phyloP scores from a whole-genome alignment of 2,797 vertebrate species.

The Acipenser ruthenus region DNA sequence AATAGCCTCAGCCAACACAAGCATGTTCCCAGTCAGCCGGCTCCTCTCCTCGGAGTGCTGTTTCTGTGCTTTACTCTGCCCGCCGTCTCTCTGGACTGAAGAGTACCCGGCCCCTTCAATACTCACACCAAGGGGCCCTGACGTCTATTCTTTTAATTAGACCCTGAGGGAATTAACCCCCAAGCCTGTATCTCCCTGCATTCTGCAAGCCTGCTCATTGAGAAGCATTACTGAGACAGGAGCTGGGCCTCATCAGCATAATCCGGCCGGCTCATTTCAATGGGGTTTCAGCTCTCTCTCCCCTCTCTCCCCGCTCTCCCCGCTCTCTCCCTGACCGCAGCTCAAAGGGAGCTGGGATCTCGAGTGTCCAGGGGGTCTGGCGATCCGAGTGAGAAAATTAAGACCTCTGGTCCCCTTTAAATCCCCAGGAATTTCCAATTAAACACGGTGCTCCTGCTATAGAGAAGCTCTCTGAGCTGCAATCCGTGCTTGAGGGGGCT shows the following conservation, averaged over 20 bases:
- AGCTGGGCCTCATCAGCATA: constrained; percentile 54
- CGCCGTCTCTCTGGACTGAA: constrained; percentile 26
- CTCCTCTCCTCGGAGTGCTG: background rate
- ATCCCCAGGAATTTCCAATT: constrained; percentile 75
- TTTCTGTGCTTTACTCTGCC: background rate
- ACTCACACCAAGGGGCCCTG: constrained; percentile 28
- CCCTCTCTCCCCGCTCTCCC: constrained; percentile 42
- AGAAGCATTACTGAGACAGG: constrained; percentile 16
- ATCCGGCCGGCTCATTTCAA: constrained; percentile 42
- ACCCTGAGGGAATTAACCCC: constrained; percentile 40
- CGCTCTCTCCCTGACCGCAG: constrained; percentile 33
- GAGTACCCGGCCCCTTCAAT: no score
- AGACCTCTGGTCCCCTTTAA: constrained; percentile 70
- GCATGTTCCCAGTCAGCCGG: constrained; percentile 27
- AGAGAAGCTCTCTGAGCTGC: constrained; percentile 41
- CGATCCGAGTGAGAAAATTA: constrained; percentile 71
- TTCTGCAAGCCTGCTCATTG: constrained; percentile 29
- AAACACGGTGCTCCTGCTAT: constrained; percentile 47
- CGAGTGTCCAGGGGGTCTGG: constrained; percentile 42
- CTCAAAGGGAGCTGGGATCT: constrained; percentile 53
- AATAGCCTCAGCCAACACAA: constrained; percentile 11
- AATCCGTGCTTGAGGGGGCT: constrained; percentile 40
- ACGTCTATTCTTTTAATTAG: constrained; percentile 44
- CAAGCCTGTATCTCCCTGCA: constrained; percentile 11
- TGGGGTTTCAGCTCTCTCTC: constrained; percentile 26